Evolutionary conservation across 1,140 invertebrate genomes (phyloP), one percentile per base, ranked within the genome.

Genomic region (Cotesia vestalis): DNA sequence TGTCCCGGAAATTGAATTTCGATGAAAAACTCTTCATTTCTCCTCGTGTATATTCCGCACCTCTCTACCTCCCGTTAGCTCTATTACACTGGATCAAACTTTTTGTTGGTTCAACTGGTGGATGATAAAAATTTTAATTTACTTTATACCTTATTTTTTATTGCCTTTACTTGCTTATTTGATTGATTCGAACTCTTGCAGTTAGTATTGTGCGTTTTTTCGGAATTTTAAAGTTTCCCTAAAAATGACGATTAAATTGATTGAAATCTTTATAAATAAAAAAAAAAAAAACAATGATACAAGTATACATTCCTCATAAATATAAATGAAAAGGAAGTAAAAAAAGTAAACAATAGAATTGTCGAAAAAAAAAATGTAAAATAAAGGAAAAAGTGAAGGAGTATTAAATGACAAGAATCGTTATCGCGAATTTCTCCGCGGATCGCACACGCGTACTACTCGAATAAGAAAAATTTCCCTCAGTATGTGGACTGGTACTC

Each of bases 1-100:
- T 71, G 69, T 71, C 61, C 69, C 69, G 69, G 69, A 71, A 71
- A 71, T 71, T 71, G 69, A 71, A 66, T 72, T 72, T 72, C 70
- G 36, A 66, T 72, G 70, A 60, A 67, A 72, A 72, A 72, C 63
- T 72, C 62, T 72, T 66, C 63, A 62, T 60, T 71, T 27, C 12
- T 51, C 14, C 14, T 36, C 6, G 27, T 38, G n/a, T 27, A 51
- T n/a, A 62, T 62, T n/a, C 59, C 59, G 57, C 57, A 55, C 55
- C 17, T 57, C 40, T 27, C 27, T 27, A 27, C 27, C 27, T 27
- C 27, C 27, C 6, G 40, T 68, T 53, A 55, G 61, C 51, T 62
- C 61, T 63, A 38, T 71, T 67, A 67, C 52, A n/a, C 40, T 64
- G 20, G n/a, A 64, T 64, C 40, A 51, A 51, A 64, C 40, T 64